Evolutionary conservation across 2,888 invertebrate species (phyloP).

Genomic region (Pomacea canaliculata): DNA sequence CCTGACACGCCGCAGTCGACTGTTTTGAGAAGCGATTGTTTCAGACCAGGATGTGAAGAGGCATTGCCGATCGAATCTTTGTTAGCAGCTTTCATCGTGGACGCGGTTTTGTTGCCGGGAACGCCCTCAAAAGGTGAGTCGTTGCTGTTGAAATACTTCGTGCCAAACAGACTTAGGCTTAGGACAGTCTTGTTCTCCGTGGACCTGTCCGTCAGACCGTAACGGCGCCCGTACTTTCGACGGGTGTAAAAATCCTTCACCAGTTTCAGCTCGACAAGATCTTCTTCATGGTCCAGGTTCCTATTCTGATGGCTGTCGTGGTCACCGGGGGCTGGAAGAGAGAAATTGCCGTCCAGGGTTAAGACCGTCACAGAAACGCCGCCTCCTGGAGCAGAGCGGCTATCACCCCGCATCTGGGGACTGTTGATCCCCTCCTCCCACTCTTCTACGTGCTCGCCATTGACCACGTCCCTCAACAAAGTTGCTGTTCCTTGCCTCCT

Average conservation of each 20-base stretch:
- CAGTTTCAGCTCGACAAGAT: constrained; percentile 10
- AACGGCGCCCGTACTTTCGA: constrained; percentile 12
- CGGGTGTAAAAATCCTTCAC: constrained; percentile 18
- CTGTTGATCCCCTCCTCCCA: too few relatives aligned
- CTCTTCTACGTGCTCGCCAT: too few relatives aligned
- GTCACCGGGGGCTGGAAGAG: constrained; percentile 1
- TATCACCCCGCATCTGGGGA: too few relatives aligned
- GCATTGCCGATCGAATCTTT: background rate
- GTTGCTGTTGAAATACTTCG: constrained; percentile 8
- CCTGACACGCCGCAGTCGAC: constrained; percentile 1
- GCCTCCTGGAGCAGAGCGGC: background rate
- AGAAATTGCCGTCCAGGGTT: constrained; percentile 5
- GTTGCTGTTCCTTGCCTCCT: too few relatives aligned
- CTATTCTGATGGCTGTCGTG: background rate
- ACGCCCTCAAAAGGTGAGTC: background rate
- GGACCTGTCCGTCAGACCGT: background rate
- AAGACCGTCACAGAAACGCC: constrained; percentile 14
- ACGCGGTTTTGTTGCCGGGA: too few relatives aligned
- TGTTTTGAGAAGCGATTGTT: background rate
- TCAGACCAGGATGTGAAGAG: background rate
- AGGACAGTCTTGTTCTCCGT: background rate
- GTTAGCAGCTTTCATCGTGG: background rate
- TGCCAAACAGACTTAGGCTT: constrained; percentile 12
- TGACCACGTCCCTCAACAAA: too few relatives aligned
- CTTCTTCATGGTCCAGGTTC: background rate